phyloP scores from a whole-genome alignment of 2,888 invertebrate species.

The Eristalis arbustorum region DNA sequence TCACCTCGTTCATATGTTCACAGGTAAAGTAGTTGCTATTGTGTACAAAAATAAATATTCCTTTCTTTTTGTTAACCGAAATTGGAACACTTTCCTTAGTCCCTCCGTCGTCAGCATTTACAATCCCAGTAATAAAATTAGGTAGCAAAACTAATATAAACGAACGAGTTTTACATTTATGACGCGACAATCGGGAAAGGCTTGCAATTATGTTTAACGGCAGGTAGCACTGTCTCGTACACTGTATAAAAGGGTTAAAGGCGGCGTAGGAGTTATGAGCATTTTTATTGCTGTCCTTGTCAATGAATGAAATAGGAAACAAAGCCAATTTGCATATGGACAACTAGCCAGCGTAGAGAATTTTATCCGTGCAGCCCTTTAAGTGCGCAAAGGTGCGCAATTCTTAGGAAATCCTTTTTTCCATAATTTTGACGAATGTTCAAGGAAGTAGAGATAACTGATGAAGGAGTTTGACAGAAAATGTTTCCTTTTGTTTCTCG shows the following conservation, averaged over 20 bases:
- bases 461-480: slow-evolving; percentile 34
- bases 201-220: slow-evolving; percentile 34
- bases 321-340: slow-evolving; percentile 61
- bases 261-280: slow-evolving; percentile 15
- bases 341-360: slow-evolving; percentile 22
- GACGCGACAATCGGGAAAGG: slow-evolving; percentile 46
- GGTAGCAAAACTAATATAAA: slow-evolving; percentile 55
- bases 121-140: slow-evolving; percentile 46
- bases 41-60: slow-evolving; percentile 43
- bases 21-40: slow-evolving; percentile 11
- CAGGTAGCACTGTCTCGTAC: slow-evolving; percentile 44
- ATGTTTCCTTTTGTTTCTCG: slow-evolving; percentile 16
- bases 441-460: slow-evolving; percentile 31
- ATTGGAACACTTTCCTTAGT: slow-evolving; percentile 57
- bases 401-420: slow-evolving; percentile 22
- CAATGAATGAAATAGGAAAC: slow-evolving; percentile 44
- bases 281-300: slow-evolving; percentile 56
- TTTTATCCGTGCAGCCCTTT: slow-evolving; percentile 19
- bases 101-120: slow-evolving; percentile 30
- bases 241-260: slow-evolving; percentile 53
- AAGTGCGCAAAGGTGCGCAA: neutral
- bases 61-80: slow-evolving; percentile 52
- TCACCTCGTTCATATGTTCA: neutral
- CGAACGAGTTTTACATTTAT: slow-evolving; percentile 57
- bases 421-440: slow-evolving; percentile 21